Conservation (phyloP, 2,113 vertebrate species). For the Isurus oxyrinchus region DNA sequence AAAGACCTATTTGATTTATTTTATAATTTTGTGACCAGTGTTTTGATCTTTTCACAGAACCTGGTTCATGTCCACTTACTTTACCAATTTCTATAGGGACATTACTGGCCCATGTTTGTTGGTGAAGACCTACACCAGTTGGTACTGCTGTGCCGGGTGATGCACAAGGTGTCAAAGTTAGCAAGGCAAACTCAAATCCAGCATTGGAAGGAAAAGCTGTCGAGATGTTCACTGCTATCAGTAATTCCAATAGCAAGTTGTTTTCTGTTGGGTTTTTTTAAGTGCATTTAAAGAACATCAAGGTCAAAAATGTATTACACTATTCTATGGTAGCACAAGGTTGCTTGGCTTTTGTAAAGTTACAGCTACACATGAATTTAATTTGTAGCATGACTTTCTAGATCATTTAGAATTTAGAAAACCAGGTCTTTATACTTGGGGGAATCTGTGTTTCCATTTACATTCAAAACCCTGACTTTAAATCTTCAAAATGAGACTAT, state of each 20-base stretch:
- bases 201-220: neutral
- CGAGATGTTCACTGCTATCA: neutral
- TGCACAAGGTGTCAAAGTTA: constrained; percentile 39
- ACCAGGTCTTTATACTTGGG: neutral
- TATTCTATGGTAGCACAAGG: neutral
- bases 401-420: neutral
- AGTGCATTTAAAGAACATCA: neutral
- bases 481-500: neutral
- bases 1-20: neutral
- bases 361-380: neutral
- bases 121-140: constrained; percentile 37
- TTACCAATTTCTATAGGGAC: constrained; percentile 33
- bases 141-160: constrained; percentile 39
- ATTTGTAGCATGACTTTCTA: neutral
- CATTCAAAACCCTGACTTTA: neutral
- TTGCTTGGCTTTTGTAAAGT: neutral
- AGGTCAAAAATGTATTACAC: constrained; percentile 4
- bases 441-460: neutral
- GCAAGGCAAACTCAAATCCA: neutral
- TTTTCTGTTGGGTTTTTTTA: neutral
- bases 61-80: neutral
- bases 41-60: constrained; percentile 18
- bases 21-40: neutral
- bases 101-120: constrained; percentile 36
- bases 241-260: neutral